phyloP scores from a whole-genome alignment of 1,140 invertebrate genomes.

The Sarcophaga peregrina region DNA sequence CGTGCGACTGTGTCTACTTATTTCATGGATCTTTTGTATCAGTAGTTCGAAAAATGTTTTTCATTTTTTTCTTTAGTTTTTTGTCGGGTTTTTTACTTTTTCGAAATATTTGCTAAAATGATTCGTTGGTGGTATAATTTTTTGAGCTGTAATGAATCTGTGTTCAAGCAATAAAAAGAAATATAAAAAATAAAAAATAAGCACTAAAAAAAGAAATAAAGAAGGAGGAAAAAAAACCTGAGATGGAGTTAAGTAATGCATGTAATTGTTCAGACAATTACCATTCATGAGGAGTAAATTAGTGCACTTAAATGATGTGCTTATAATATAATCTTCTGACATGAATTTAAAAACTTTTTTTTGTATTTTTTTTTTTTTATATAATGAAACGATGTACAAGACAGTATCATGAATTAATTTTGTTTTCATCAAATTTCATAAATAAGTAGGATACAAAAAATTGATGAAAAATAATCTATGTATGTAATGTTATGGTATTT shows the following conservation, averaged over 20 bases:
- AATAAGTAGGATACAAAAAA: not conserved
- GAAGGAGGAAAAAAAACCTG: not conserved
- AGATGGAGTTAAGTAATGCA: not conserved
- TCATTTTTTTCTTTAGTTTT: no score
- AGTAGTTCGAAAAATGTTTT: not conserved
- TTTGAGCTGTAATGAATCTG: not conserved
- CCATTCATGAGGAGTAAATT: constrained; percentile 26
- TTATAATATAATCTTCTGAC: constrained; percentile 3
- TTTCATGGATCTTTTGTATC: constrained; percentile 14
- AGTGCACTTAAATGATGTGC: constrained; percentile 24
- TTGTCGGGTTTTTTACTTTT: no score
- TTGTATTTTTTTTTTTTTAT: not conserved
- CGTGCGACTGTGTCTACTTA: not conserved
- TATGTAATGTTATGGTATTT: constrained; percentile 4
- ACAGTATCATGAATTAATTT: constrained; percentile 8
- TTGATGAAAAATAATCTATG: not conserved
- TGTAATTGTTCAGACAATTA: constrained; percentile 22
- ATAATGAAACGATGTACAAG: not conserved
- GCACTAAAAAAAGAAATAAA: not conserved
- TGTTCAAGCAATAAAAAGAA: not conserved
- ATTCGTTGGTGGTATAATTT: not conserved
- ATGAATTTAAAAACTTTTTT: not conserved
- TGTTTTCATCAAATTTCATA: constrained; percentile 15
- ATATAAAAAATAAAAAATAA: no score
- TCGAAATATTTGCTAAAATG: not conserved